These are phyloP conservation scores for Carlito syrichta DNA, from an alignment of 2,113 vertebrate genomes.

Conservation along the genomic window DNA sequence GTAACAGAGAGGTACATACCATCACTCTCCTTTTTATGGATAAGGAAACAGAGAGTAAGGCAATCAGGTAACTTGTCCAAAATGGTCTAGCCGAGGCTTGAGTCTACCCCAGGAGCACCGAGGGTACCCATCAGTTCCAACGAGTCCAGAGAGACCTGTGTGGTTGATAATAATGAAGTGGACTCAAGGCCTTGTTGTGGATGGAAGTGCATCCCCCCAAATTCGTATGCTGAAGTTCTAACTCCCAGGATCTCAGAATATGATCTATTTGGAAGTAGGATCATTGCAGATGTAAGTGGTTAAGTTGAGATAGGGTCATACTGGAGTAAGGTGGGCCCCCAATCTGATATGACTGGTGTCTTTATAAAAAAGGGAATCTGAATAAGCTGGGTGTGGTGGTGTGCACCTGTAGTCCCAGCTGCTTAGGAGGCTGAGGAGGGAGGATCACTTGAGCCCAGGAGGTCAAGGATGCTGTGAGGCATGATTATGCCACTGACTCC, in stretches of 20 bases:
- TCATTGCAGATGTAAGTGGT: too few relatives aligned
- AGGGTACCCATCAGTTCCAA: neutral
- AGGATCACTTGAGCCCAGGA: too few relatives aligned
- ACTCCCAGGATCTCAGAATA: neutral
- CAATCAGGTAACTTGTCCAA: neutral
- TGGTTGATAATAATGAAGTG: neutral
- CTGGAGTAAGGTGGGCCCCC: neutral
- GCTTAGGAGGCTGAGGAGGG: too few relatives aligned
- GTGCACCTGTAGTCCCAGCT: too few relatives aligned
- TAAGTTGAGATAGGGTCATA: accelerated
- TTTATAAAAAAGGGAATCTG: neutral
- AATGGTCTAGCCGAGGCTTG: accelerated
- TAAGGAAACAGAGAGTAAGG: neutral
- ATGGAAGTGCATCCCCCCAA: neutral
- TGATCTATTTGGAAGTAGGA: neutral
- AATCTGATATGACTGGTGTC: neutral
- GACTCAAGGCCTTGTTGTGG: neutral
- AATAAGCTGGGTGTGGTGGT: too few relatives aligned
- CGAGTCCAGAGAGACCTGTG: neutral
- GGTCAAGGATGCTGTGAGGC: too few relatives aligned
- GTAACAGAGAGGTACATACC: too few relatives aligned
- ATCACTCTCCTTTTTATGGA: neutral
- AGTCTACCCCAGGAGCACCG: neutral
- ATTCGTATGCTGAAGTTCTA: neutral
- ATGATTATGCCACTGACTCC: too few relatives aligned